phyloP scores from a whole-genome alignment of 2,113 vertebrate species.

The Emydura subglobosa region DNA sequence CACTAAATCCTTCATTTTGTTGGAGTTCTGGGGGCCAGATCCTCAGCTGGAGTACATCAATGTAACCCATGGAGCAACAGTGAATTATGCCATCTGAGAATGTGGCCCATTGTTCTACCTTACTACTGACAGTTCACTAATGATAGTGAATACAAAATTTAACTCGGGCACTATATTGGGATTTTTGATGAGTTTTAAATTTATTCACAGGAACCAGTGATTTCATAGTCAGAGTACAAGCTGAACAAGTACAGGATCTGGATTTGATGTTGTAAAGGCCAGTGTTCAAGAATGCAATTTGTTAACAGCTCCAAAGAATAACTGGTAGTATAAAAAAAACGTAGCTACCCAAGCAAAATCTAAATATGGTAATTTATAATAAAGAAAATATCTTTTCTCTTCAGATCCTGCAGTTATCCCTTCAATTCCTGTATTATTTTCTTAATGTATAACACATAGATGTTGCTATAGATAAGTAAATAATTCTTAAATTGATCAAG shows the following conservation, averaged over 20 bases:
- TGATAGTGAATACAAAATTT: neutral
- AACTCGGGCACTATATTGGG: neutral
- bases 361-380: conserved; percentile 26
- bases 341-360: neutral
- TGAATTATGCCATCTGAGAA: neutral
- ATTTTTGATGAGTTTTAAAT: neutral
- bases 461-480: conserved; percentile 3
- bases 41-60: neutral
- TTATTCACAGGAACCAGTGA: neutral
- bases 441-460: conserved; percentile 5
- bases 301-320: neutral
- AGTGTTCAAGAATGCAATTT: conserved; percentile 8
- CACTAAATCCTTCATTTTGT: neutral
- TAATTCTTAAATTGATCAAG: neutral
- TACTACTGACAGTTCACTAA: neutral
- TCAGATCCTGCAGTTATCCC: neutral
- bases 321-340: neutral
- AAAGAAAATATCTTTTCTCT: conserved; percentile 12
- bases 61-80: neutral
- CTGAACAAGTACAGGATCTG: neutral
- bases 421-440: conserved; percentile 8
- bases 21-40: neutral
- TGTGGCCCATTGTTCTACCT: neutral
- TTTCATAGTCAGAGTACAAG: neutral
- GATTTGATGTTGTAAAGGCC: neutral